A percentile compares a stretch with the other conserved stretches of the same genome.
phyloP scores from a whole-genome alignment of 1,140 invertebrate species.

The Oscheius sp. region DNA sequence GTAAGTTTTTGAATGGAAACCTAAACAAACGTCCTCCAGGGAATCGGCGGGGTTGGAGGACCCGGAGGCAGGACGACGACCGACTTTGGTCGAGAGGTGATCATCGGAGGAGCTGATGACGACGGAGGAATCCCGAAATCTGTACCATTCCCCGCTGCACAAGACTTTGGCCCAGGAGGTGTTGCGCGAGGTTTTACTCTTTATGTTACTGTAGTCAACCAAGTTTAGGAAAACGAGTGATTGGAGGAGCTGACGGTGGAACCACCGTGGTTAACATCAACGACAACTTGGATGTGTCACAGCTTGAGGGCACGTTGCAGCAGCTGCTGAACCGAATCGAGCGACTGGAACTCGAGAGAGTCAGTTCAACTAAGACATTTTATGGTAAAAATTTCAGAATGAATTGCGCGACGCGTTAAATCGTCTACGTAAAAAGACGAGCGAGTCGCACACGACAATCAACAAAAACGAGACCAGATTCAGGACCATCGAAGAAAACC shows the following conservation, averaged over 20 bases:
- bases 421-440: conserved; percentile 56
- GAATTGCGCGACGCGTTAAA: conserved; percentile 58
- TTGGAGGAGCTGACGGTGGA: conserved; percentile 13
- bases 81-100: too few relatives aligned
- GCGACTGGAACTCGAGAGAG: conserved; percentile 52
- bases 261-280: conserved; percentile 34
- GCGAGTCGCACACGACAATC: conserved; percentile 54
- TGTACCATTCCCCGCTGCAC: conserved; percentile 50
- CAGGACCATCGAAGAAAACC: conserved; percentile 57
- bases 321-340: conserved; percentile 51
- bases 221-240: not conserved
- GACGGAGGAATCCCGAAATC: conserved; percentile 42
- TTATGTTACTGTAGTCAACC: too few relatives aligned
- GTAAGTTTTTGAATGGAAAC: conserved; percentile 8
- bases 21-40: too few relatives aligned
- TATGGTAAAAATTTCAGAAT: conserved; percentile 40
- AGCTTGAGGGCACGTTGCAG: conserved; percentile 53
- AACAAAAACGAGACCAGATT: conserved; percentile 56
- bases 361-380: conserved; percentile 26
- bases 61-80: too few relatives aligned
- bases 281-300: conserved; percentile 38
- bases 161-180: conserved; percentile 41
- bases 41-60: too few relatives aligned
- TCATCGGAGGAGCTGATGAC: conserved; percentile 8
- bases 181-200: conserved; percentile 31